Evolutionary conservation across 2,113 vertebrate genomes (phyloP), one percentile per base, ranked within the genome.

Genomic region (Sinocyclocheilus anophthalmus): DNA sequence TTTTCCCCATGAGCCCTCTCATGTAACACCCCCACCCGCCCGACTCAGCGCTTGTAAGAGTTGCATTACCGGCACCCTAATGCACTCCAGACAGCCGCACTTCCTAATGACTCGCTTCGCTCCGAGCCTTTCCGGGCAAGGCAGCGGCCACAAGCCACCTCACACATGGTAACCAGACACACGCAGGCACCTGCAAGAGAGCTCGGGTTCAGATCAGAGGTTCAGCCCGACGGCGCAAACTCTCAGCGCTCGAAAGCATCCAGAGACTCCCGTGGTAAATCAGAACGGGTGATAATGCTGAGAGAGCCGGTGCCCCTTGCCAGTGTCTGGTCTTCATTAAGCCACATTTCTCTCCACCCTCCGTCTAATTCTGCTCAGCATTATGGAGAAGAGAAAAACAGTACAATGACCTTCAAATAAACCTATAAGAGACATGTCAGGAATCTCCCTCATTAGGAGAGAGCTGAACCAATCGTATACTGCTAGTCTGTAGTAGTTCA

Each of bases 71-170:
- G 91, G 88, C 90, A 88, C 91, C 90, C 83, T 95, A 96, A 96
- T 95, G 93, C 91, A 87, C 93, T 94, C 94, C 95, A 96, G 95
- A 96, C 94, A 90, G 91, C 90, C 90, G 91, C 88, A 94, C 94
- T 95, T 93, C 94, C 94, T 96, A 95, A 95, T 95, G 94, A 95
- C 94, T 93, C 88, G 92, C 93, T 94, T 89, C 88, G 93, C 94
- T 95, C 91, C 75, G 89, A 95, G 94, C 92, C 90, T 95, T 95
- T 95, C 95, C 94, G 94, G 94, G 93, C 92, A 94, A 84, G 90
- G 76, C 91, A 93, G 92, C 94, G 93, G 93, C 93, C 91, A 80
- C 85, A 80, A 93, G 93, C 89, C 93, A 91, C 92, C 88, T 93
- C 90, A 94, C 81, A 92, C 91, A 92, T 91, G 90, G 86, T 88